Evolutionary conservation across 2,797 vertebrate species (phyloP).

Genomic region (Falco rusticolus): DNA sequence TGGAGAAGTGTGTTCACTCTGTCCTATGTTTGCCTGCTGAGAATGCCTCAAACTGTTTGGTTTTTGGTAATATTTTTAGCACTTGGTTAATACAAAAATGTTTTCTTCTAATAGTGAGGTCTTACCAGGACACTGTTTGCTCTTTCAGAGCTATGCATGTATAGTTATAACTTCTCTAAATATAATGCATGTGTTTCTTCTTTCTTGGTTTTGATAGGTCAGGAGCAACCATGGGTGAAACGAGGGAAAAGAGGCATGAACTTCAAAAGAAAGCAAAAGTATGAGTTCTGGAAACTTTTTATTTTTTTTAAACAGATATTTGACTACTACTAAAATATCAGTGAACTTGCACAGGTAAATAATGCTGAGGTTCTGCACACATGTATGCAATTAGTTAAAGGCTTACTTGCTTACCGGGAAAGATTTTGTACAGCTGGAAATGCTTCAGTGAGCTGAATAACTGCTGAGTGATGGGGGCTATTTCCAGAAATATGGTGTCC

Average conservation of each 20-base stretch:
- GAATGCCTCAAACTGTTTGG: not conserved
- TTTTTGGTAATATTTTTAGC: not conserved
- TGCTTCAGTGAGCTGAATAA: not conserved
- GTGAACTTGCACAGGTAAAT: not conserved
- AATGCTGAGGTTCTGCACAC: not conserved
- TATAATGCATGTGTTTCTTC: not conserved
- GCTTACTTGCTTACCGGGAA: not conserved
- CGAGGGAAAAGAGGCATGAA: not conserved
- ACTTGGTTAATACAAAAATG: not conserved
- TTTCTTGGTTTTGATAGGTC: not conserved
- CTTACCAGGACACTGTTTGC: not conserved
- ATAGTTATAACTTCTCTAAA: not conserved
- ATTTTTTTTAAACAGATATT: not conserved
- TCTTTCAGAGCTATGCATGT: not conserved
- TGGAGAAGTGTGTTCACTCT: not conserved
- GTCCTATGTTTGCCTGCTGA: not conserved
- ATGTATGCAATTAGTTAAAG: not conserved
- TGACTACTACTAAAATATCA: not conserved
- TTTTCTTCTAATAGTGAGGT: not conserved
- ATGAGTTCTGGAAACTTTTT: not conserved
- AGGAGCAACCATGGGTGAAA: not conserved
- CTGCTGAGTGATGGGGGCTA: not conserved
- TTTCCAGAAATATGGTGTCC: not conserved
- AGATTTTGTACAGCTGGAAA: not conserved
- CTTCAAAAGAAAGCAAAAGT: not conserved